Base-by-base conservation (phyloP, 2,888 invertebrate species). In the Athetis lepigone region DNA sequence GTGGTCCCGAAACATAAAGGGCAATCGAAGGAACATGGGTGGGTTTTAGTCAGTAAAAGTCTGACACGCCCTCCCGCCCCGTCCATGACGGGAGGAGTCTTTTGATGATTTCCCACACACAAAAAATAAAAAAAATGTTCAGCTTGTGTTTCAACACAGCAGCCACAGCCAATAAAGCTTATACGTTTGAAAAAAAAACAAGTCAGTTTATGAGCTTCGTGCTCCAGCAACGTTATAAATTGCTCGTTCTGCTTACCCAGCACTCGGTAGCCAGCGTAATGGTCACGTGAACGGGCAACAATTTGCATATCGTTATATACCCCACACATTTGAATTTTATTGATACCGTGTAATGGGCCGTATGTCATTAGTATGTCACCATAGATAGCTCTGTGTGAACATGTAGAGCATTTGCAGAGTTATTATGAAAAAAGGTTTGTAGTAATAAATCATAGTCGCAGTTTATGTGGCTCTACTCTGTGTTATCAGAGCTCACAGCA, bases 161-260 rank as follows among this genome's bases (percentile, higher is more conserved):
- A n/a, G n/a, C 0, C 23, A 40, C 29, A 19, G 16, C 7, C n/a
- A 19, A 43, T 50, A 67, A 40, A 45, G 42, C 18, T 39, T 42
- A 46, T 39, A 33, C 50, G 67, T 56, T 47, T 13, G 25, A 56
- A 42, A 42, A 29, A 39, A n/a, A 40, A 52, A n/a, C 27, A 29
- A 42, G n/a, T 29, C 63, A 72, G 75, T 81, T 83, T 78, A 79
- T 77, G 75, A 71, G 67, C 71, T 74, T 77, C 77, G 77, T 74
- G 79, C 67, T 77, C 72, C 77, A 77, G 77, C 83, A 82, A 82
- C 83, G 61, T 69, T 68, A 80, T 80, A 83, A 79, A 82, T 13
- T 16, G 25, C 39, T 27, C 27, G 27, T 52, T 51, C 60, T 39
- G 46, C 60, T 39, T 39, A 52, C 60, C 45, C 60, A 46, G 39